Base-by-base conservation (phyloP, 2,888 invertebrate genomes). In the Stomorhina lunata region DNA sequence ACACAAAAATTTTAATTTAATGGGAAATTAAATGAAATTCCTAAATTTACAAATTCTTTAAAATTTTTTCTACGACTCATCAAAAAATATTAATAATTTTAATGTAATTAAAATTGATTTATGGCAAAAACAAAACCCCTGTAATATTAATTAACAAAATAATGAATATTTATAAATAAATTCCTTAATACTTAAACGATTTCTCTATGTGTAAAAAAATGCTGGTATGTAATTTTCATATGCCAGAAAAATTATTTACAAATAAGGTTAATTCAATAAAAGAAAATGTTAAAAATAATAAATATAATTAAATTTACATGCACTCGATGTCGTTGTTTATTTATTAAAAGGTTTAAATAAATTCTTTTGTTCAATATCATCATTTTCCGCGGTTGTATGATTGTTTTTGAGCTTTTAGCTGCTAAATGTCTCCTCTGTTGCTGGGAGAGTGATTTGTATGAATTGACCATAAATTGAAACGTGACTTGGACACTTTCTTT, bases 401-500 rank as follows among this genome's bases (percentile, higher is more conserved):
- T 59, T 57, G 40, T 9, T 29, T 40, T 27, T 15, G 34, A 45
- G 17, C 17, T 53, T 4, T n/a, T 15, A 37, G 50, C 32, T n/a
- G 17, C 10, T 20, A 0, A 32, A 25, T 43, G 12, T 1, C 22
- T 2, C 2, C 1, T 43, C 48, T 53, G 10, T 65, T 53, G 22
- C 43, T 55, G 22, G 12, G n/a, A n/a, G n/a, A 25, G 40, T 40
- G 32, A 55, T 63, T 32, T 25, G 34, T 40, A n/a, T 71, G 78
- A 75, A 17, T 65, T 81, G 78, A 73, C 78, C 78, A 71, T 76
- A 79, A 75, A 71, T 69, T 77, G 50, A 76, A 82, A 79, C 82
- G 79, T 82, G 82, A 71, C 82, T 79, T 79, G n/a, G 43, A 27
- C 65, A 82, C 73, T 82, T 82, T 79, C 75, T 79, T 69, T 59